These are phyloP conservation scores for Ceratitis capitata DNA, from an alignment of 1,140 invertebrate species.

Conservation along the genomic window DNA sequence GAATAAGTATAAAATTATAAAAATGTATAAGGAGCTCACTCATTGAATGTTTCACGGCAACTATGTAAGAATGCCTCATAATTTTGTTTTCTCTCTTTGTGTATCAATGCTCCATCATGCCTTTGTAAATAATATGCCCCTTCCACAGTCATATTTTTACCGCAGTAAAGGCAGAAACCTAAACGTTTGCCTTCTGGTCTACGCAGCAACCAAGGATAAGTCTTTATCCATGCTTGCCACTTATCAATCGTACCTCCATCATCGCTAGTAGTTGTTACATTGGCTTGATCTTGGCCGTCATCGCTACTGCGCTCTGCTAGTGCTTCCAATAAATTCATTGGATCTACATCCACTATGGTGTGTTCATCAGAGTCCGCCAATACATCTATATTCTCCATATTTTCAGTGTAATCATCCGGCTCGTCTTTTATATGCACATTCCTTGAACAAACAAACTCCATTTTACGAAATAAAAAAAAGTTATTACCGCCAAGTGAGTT, in stretches of 20 bases:
- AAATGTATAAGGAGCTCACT: background rate
- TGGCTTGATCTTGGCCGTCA: background rate
- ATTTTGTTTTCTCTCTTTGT: background rate
- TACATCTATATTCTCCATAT: background rate
- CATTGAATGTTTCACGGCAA: background rate
- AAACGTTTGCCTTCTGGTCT: background rate
- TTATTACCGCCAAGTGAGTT: background rate
- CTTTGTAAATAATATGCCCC: background rate
- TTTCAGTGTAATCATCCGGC: background rate
- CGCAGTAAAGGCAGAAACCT: background rate
- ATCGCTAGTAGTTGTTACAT: background rate
- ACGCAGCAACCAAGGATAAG: background rate
- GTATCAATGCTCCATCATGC: background rate
- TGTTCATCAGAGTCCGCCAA: background rate
- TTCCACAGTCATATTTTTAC: background rate
- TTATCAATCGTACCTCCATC: background rate
- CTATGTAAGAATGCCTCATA: background rate
- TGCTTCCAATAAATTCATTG: slow-evolving; percentile 4
- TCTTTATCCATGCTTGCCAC: background rate
- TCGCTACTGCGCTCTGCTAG: background rate
- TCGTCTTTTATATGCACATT: slow-evolving; percentile 21
- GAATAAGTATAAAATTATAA: background rate
- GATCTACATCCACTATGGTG: slow-evolving; percentile 1
- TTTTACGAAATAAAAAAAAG: slow-evolving; percentile 3
- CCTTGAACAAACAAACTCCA: slow-evolving; percentile 18